A percentile compares a stretch with the other conserved stretches of the same genome.
phyloP scores from a whole-genome alignment of 1,140 invertebrate genomes.

The Seison nebaliae region DNA sequence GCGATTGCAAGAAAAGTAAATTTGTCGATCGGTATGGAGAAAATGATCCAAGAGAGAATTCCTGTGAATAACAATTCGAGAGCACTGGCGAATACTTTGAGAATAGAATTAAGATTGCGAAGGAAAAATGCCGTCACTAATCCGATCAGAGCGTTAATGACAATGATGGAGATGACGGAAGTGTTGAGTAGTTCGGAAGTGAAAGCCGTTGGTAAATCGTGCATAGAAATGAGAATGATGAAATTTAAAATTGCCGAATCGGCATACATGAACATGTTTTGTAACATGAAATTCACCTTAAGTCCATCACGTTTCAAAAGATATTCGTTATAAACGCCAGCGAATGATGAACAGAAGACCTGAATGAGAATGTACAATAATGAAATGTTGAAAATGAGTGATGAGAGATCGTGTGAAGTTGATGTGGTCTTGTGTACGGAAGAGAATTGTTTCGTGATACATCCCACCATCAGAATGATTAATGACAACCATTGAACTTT shows the following conservation, averaged over 20 bases:
- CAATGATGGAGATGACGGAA: constrained; percentile 49
- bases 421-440: constrained; percentile 23
- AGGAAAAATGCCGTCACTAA: constrained; percentile 78
- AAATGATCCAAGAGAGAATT: constrained; percentile 56
- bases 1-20: constrained; percentile 53
- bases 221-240: constrained; percentile 38
- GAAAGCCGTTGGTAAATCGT: constrained; percentile 24
- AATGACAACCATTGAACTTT: constrained; percentile 63
- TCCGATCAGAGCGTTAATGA: constrained; percentile 65
- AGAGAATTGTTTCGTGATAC: constrained; percentile 61
- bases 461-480: constrained; percentile 54
- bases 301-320: constrained; percentile 50
- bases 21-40: constrained; percentile 52
- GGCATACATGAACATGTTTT: constrained; percentile 82
- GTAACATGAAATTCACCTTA: constrained; percentile 59
- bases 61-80: constrained; percentile 70
- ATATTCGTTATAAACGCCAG: constrained; percentile 85
- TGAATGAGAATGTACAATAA: constrained; percentile 34
- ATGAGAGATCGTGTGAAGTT: neutral
- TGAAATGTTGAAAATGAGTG: neutral
- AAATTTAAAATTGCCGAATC: constrained; percentile 76
- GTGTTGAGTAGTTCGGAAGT: constrained; percentile 28
- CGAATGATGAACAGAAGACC: constrained; percentile 65
- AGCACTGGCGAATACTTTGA: constrained; percentile 81
- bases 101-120: constrained; percentile 66